phyloP scores from a whole-genome alignment of 2,797 vertebrate genomes.

The Uromys caudimaculatus region DNA sequence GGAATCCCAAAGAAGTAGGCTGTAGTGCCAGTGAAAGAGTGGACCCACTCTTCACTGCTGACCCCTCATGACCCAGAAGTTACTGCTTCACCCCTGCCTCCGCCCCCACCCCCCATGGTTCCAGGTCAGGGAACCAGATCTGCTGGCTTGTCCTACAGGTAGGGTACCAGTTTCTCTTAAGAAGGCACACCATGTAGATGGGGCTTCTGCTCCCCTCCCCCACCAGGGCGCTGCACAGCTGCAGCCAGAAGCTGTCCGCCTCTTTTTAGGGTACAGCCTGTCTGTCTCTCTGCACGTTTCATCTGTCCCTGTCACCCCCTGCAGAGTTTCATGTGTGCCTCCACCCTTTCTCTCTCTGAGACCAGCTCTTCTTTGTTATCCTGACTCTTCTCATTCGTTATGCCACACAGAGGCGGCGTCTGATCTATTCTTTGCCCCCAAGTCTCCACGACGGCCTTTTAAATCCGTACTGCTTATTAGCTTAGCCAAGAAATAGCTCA shows the following conservation, averaged over 20 bases:
- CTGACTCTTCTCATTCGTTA: neutral
- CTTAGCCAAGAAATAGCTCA: neutral
- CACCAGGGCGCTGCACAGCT: too few species aligned
- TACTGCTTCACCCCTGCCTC: neutral
- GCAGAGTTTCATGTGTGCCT: neutral
- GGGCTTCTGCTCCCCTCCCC: neutral
- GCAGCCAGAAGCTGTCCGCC: neutral
- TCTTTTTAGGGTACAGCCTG: neutral
- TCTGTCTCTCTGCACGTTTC: neutral
- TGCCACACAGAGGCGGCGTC: neutral
- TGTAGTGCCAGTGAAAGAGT: neutral
- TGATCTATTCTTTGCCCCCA: slow-evolving; percentile 5
- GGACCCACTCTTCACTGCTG: neutral
- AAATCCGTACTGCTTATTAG: neutral
- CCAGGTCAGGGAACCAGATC: neutral
- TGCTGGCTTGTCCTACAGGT: neutral
- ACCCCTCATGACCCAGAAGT: neutral
- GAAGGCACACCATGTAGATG: neutral
- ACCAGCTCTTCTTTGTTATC: neutral
- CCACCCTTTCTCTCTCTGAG: neutral
- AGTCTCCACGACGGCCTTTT: neutral
- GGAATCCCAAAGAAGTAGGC: neutral
- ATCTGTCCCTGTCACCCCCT: neutral
- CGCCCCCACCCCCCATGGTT: too few species aligned
- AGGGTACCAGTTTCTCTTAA: neutral